These are phyloP conservation scores for Emesis furor DNA, from an alignment of 2,888 invertebrate genomes.

Conservation along the genomic window DNA sequence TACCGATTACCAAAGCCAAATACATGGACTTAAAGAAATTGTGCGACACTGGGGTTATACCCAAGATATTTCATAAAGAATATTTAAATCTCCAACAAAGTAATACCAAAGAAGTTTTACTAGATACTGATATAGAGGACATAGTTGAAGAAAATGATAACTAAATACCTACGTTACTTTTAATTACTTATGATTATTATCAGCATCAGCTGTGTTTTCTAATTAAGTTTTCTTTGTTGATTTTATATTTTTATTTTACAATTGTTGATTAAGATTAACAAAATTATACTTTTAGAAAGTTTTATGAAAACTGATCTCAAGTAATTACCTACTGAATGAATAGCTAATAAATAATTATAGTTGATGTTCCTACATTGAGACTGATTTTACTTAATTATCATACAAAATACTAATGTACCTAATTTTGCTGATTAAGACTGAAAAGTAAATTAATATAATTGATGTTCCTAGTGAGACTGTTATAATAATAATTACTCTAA, in stretches of 20 bases:
- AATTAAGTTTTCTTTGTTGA: no score
- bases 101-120: slow-evolving; percentile 12
- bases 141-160: slow-evolving; percentile 24
- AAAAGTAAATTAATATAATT: neutral
- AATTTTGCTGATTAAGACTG: neutral
- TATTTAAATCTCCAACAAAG: slow-evolving; percentile 33
- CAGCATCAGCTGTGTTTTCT: no score
- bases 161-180: slow-evolving; percentile 26
- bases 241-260: no score
- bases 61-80: slow-evolving; percentile 42
- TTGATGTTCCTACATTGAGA: neutral
- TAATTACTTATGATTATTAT: slow-evolving; percentile 3
- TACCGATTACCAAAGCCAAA: slow-evolving; percentile 38
- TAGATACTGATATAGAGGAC: slow-evolving; percentile 18
- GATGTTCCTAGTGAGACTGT: neutral
- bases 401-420: neutral
- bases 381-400: neutral
- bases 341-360: slow-evolving; percentile 1
- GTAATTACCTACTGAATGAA: slow-evolving; percentile 26
- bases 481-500: slow-evolving; percentile 14
- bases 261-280: no score
- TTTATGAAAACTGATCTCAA: slow-evolving; percentile 28
- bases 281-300: slow-evolving; percentile 18
- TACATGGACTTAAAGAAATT: slow-evolving; percentile 28
- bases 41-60: slow-evolving; percentile 6